Conservation (phyloP, 1,140 invertebrate genomes). For the Bradysia coprophila region DNA sequence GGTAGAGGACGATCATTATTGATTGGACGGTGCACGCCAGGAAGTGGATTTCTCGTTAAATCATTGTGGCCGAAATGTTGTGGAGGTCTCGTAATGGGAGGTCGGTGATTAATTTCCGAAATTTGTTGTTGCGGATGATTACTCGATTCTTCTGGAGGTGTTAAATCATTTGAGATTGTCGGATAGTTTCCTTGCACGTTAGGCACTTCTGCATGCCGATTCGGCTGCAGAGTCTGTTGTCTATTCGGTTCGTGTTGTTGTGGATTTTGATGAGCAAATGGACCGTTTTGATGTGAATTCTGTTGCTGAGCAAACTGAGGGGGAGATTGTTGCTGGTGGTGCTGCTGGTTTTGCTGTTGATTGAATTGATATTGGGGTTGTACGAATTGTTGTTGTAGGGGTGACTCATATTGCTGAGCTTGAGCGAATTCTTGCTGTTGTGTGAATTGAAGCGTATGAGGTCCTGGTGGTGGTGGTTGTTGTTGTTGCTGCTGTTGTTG, state of each 20-base stretch:
- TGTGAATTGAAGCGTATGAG: no score
- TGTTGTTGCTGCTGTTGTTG: constrained; percentile 1
- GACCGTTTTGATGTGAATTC: constrained; percentile 11
- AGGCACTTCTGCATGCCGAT: no score
- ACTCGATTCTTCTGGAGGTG: no score
- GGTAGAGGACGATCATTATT: constrained; percentile 30
- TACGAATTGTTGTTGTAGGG: constrained; percentile 15
- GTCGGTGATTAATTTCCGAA: no score
- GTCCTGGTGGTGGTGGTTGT: no score
- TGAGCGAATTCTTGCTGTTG: no score
- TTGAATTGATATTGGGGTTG: no score
- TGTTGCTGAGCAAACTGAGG: constrained; percentile 12
- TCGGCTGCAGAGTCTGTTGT: no score
- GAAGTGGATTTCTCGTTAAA: constrained; percentile 19
- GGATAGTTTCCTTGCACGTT: no score
- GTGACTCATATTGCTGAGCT: no score
- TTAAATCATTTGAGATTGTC: no score
- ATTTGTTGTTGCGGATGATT: no score
- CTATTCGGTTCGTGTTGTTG: constrained; percentile 5
- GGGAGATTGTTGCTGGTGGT: constrained; percentile 11
- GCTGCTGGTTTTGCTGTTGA: constrained; percentile 9
- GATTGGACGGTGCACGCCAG: constrained; percentile 21
- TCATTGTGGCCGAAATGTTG: constrained; percentile 21
- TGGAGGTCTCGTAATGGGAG: constrained; percentile 17
- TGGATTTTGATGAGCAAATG: constrained; percentile 2